These are phyloP conservation scores for Eurystomus glaucurus DNA, from an alignment of 2,797 vertebrate species.

Conservation along the genomic window DNA sequence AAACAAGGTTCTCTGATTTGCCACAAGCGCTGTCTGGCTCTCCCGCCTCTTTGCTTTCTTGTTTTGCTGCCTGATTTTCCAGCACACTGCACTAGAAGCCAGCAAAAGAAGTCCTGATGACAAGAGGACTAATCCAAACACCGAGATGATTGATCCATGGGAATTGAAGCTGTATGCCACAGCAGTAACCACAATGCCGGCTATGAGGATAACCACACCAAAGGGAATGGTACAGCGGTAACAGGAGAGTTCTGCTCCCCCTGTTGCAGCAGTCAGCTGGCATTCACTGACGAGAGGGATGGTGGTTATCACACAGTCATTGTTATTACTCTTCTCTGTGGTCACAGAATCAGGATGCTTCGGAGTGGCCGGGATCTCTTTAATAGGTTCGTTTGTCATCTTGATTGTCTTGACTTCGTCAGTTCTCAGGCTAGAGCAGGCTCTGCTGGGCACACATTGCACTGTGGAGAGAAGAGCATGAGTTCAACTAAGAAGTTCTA, in stretches of 20 bases:
- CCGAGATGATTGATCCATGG: conserved; percentile 92
- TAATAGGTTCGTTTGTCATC: conserved; percentile 90
- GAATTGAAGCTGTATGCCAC: conserved; percentile 94
- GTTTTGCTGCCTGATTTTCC: conserved; percentile 87
- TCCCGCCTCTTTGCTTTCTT: conserved; percentile 89
- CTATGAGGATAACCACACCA: conserved; percentile 90
- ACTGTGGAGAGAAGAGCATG: conserved; percentile 57
- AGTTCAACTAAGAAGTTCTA: not conserved
- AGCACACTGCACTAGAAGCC: conserved; percentile 88
- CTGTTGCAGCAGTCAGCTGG: conserved; percentile 90
- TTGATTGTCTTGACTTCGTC: not conserved
- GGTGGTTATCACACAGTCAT: conserved; percentile 79
- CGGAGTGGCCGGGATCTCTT: conserved; percentile 86
- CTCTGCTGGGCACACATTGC: not conserved
- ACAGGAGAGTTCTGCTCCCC: conserved; percentile 92
- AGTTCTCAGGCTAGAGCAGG: conserved; percentile 42
- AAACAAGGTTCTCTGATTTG: conserved; percentile 89
- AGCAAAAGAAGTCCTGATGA: conserved; percentile 88
- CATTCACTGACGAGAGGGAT: conserved; percentile 88
- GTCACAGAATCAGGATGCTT: conserved; percentile 77
- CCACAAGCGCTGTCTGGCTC: conserved; percentile 90
- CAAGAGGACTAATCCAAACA: conserved; percentile 91
- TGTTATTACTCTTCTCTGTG: conserved; percentile 85
- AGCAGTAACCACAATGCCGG: conserved; percentile 88
- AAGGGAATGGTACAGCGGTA: conserved; percentile 92